Evolutionary conservation across 2,797 vertebrate genomes (phyloP).

Genomic region (Mus spretus): DNA sequence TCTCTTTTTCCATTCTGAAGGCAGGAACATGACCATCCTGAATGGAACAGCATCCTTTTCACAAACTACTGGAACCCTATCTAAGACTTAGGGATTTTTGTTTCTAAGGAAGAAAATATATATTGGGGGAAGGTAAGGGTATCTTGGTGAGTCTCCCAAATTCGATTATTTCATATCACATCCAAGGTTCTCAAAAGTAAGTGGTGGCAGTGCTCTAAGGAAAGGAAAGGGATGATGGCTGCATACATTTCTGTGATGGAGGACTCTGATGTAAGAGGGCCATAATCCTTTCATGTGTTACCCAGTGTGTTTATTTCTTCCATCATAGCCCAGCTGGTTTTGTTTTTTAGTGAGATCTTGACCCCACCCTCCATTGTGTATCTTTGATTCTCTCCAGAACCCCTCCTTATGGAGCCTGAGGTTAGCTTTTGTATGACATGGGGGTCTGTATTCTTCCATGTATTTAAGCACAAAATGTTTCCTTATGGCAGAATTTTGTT

Average conservation of each 20-base stretch:
- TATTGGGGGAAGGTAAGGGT: background rate
- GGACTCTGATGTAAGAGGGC: background rate
- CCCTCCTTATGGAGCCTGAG: slow-evolving; percentile 5
- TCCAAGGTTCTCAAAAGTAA: slow-evolving; percentile 20
- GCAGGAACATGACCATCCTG: background rate
- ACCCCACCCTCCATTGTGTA: slow-evolving; percentile 56
- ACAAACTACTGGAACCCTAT: background rate
- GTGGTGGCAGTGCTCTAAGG: background rate
- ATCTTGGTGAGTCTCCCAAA: background rate
- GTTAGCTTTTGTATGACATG: slow-evolving; percentile 66
- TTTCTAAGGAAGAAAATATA: slow-evolving; percentile 38
- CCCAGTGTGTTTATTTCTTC: background rate
- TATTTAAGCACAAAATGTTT: slow-evolving; percentile 79
- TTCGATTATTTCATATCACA: background rate
- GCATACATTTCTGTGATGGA: background rate
- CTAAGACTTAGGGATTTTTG: slow-evolving; percentile 35
- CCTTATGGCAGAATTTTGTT: slow-evolving; percentile 78
- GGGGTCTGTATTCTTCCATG: slow-evolving; percentile 60
- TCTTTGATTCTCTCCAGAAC: slow-evolving; percentile 68
- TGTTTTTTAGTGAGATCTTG: slow-evolving; percentile 28
- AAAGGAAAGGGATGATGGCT: background rate
- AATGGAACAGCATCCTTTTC: background rate
- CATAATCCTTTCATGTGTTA: background rate
- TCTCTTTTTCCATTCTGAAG: background rate
- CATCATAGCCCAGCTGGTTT: background rate